Percentiles rank a stretch among this genome's conserved stretches.
Conservation (phyloP, 1,140 invertebrate genomes). For the Dinoponera quadriceps region DNA sequence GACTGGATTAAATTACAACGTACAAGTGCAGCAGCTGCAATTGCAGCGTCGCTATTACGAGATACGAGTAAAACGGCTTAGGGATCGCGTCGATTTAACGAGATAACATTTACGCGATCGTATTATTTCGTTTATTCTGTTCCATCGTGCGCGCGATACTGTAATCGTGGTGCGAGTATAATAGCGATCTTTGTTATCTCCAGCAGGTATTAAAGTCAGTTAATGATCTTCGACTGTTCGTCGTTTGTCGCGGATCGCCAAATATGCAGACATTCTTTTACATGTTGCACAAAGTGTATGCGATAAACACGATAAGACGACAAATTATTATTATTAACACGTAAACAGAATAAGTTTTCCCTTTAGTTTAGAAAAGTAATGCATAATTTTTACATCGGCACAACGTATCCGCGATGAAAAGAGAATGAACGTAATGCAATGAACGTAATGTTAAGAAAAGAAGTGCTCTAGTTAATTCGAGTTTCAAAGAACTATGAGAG, state of each 20-base stretch:
- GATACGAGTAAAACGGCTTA: slow-evolving; percentile 17
- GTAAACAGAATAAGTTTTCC: too few species aligned
- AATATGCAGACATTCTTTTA: neutral
- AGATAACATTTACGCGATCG: slow-evolving; percentile 42
- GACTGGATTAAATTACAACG: slow-evolving; percentile 30
- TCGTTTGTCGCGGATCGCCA: neutral
- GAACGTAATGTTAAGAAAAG: too few species aligned
- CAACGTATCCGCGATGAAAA: too few species aligned
- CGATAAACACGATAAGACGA: neutral
- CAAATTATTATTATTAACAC: too few species aligned
- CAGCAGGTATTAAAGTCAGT: neutral
- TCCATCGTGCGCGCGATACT: neutral
- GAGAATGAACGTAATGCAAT: too few species aligned
- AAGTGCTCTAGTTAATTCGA: too few species aligned
- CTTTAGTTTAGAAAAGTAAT: too few species aligned
- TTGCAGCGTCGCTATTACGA: slow-evolving; percentile 1
- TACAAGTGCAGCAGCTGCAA: slow-evolving; percentile 2
- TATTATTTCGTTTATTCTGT: slow-evolving; percentile 29
- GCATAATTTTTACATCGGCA: too few species aligned
- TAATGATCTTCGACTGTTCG: neutral
- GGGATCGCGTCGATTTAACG: slow-evolving; percentile 35
- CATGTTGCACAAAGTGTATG: too few species aligned
- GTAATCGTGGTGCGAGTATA: neutral
- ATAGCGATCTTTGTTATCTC: neutral
- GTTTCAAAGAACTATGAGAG: too few species aligned